Evolutionary conservation across 1,140 invertebrate genomes (phyloP).

Genomic region (Diabrotica undecimpunctata): DNA sequence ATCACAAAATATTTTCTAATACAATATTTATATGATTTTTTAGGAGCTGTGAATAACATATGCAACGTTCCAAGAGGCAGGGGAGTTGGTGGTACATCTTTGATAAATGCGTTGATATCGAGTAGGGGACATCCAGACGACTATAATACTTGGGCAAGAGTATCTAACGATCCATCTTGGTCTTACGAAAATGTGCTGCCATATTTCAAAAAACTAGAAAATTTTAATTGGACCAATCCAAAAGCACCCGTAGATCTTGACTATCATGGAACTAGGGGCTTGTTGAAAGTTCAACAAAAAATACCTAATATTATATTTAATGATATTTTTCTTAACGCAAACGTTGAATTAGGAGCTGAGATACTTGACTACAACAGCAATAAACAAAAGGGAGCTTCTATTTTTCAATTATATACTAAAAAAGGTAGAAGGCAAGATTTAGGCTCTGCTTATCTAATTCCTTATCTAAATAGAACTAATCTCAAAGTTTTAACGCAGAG

Average conservation of each 20-base stretch:
- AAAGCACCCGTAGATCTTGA: constrained; percentile 33
- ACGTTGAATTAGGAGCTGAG: constrained; percentile 52
- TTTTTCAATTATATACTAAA: constrained; percentile 49
- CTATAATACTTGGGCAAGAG: constrained; percentile 67
- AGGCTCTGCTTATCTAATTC: constrained; percentile 54
- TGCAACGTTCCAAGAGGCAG: constrained; percentile 46
- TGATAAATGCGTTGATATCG: constrained; percentile 64
- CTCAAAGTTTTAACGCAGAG: constrained; percentile 50
- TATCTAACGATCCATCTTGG: constrained; percentile 60
- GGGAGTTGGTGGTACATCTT: constrained; percentile 57
- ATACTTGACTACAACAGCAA: constrained; percentile 49
- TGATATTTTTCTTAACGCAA: constrained; percentile 53
- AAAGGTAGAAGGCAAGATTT: constrained; percentile 55
- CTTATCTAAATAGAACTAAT: constrained; percentile 51
- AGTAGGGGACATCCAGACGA: constrained; percentile 59
- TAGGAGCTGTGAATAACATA: constrained; percentile 12
- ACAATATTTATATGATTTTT: too few species aligned
- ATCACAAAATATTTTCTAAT: too few species aligned
- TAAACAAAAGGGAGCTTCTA: constrained; percentile 46
- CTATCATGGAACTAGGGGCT: constrained; percentile 22
- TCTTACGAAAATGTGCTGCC: constrained; percentile 60
- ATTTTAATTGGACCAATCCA: constrained; percentile 41
- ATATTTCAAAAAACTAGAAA: constrained; percentile 54
- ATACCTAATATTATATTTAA: neutral
- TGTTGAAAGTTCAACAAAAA: constrained; percentile 16